Percentiles rank a stretch among this genome's conserved stretches.
Evolutionary conservation across 2,113 vertebrate species (phyloP).

Genomic region (Onychorhynchus coronatus): DNA sequence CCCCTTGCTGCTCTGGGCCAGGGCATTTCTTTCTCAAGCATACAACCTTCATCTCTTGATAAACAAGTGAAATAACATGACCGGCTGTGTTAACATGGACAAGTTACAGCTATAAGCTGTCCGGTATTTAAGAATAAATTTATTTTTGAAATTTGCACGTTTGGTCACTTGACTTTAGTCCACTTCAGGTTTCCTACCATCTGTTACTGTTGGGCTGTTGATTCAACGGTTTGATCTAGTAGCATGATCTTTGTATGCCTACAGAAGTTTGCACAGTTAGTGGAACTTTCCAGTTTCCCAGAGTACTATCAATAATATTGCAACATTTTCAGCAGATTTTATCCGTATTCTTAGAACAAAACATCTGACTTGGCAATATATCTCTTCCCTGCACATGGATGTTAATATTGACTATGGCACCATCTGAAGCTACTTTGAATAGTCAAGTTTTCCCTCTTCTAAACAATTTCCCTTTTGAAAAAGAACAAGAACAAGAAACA

Average conservation of each 20-base stretch:
- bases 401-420: not conserved
- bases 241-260: not conserved
- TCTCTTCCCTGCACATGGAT: not conserved
- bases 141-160: not conserved
- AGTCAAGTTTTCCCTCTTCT: not conserved
- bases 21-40: not conserved
- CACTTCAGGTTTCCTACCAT: not conserved
- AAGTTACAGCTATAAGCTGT: not conserved
- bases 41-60: not conserved
- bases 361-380: not conserved
- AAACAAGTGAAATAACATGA: not conserved
- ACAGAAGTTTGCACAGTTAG: not conserved
- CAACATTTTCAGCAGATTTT: not conserved
- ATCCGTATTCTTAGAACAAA: not conserved
- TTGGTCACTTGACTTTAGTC: not conserved
- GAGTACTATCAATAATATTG: not conserved
- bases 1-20: not conserved
- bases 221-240: not conserved
- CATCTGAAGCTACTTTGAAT: constrained; percentile 20
- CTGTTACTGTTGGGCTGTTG: not conserved
- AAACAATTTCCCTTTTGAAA: not conserved
- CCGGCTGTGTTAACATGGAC: not conserved
- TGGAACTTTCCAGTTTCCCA: not conserved
- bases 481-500: not conserved
- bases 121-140: not conserved